Conservation (phyloP, 2,888 invertebrate genomes). For the Calephelis perditalis region DNA sequence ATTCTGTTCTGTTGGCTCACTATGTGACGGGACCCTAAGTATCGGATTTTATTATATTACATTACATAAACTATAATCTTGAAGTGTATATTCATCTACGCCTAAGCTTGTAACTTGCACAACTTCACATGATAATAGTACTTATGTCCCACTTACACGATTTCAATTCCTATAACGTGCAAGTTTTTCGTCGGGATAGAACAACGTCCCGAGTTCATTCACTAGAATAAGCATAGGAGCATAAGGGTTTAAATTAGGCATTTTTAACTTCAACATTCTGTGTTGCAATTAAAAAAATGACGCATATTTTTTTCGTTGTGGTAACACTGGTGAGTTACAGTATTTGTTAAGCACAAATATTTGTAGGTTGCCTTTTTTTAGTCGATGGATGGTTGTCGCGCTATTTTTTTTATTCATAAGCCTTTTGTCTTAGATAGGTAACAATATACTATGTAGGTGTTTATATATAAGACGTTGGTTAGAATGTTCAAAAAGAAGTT, state of each 20-base stretch:
- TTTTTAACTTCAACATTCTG: constrained; percentile 61
- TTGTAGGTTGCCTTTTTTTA: constrained; percentile 42
- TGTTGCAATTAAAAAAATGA: constrained; percentile 53
- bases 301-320: constrained; percentile 45
- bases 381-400: constrained; percentile 56
- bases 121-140: constrained; percentile 29
- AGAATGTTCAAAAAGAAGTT: constrained; percentile 31
- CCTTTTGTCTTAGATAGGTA: constrained; percentile 70
- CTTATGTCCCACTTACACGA: constrained; percentile 29
- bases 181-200: constrained; percentile 24
- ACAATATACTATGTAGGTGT: constrained; percentile 61
- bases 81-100: constrained; percentile 25
- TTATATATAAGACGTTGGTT: constrained; percentile 51
- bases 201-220: constrained; percentile 45
- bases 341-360: constrained; percentile 59
- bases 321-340: constrained; percentile 51
- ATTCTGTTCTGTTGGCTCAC: background rate
- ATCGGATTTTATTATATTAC: constrained; percentile 1
- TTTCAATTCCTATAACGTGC: constrained; percentile 24
- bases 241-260: constrained; percentile 59
- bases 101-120: constrained; percentile 26
- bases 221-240: constrained; percentile 59
- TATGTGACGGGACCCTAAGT: constrained; percentile 6
- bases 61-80: constrained; percentile 14
- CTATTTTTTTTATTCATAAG: constrained; percentile 49